These are phyloP conservation scores for Myrmecophaga tridactyla DNA, from an alignment of 2,113 vertebrate species.

Conservation along the genomic window DNA sequence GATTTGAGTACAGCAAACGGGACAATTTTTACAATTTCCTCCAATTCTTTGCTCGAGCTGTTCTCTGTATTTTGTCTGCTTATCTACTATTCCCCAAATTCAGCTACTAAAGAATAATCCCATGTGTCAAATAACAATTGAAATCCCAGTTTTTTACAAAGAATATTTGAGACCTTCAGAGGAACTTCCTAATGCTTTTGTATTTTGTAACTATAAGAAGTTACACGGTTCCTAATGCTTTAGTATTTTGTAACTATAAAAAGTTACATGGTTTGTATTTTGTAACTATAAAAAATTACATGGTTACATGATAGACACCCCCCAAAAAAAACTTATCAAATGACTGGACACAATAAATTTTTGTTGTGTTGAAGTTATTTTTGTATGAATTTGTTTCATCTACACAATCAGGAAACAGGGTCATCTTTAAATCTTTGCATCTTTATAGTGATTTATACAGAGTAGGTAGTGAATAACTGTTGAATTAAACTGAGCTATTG, in stretches of 20 bases:
- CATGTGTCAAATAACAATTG: neutral
- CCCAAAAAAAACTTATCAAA: neutral
- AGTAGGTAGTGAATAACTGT: neutral
- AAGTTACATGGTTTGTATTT: neutral
- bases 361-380: neutral
- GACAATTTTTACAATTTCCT: neutral
- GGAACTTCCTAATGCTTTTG: neutral
- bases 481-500: constrained; percentile 1
- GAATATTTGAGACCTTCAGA: neutral
- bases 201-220: neutral
- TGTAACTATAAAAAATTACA: neutral
- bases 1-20: neutral
- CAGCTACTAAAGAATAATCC: neutral
- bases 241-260: too few species aligned
- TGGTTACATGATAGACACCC: neutral
- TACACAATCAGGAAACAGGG: neutral
- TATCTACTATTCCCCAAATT: neutral
- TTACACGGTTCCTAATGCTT: too few species aligned
- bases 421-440: constrained; percentile 10
- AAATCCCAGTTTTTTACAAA: constrained; percentile 1
- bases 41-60: neutral
- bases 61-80: neutral
- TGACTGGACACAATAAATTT: neutral
- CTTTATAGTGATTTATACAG: neutral
- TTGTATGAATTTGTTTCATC: neutral